phyloP scores from a whole-genome alignment of 1,140 invertebrate species.

The Xylocopa sonorina region DNA sequence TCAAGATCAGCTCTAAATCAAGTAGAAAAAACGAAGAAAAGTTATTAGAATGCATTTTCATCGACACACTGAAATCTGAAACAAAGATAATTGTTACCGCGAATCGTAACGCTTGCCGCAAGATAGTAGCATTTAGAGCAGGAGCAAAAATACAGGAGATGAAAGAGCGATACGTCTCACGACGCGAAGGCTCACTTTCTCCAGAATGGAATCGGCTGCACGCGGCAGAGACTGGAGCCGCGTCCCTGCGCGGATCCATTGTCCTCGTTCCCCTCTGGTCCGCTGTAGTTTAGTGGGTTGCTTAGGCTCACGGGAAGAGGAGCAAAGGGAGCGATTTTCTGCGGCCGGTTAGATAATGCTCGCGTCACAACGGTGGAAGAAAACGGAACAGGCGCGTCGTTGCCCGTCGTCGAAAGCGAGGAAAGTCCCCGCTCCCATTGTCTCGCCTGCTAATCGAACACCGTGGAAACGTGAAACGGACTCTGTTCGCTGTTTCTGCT shows the following conservation, averaged over 20 bases:
- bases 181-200: slow-evolving; percentile 56
- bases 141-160: background rate
- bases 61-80: too few species aligned
- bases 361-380: slow-evolving; percentile 38
- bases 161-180: background rate
- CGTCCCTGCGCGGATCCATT: slow-evolving; percentile 57
- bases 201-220: slow-evolving; percentile 62
- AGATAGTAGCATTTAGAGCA: background rate
- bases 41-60: too few species aligned
- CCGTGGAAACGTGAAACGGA: slow-evolving; percentile 23
- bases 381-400: background rate
- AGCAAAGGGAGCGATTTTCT: slow-evolving; percentile 48
- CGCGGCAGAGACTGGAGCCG: slow-evolving; percentile 36
- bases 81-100: background rate
- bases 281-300: slow-evolving; percentile 70
- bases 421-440: slow-evolving; percentile 32
- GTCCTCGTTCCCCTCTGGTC: slow-evolving; percentile 52
- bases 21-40: too few species aligned
- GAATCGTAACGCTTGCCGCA: background rate
- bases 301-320: slow-evolving; percentile 7
- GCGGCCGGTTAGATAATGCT: slow-evolving; percentile 55
- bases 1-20: too few species aligned
- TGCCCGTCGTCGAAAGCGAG: slow-evolving; percentile 29
- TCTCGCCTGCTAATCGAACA: slow-evolving; percentile 33
- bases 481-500: slow-evolving; percentile 12